Evolutionary conservation across 2,888 invertebrate genomes (phyloP).

Genomic region (Chalcis sispes): DNA sequence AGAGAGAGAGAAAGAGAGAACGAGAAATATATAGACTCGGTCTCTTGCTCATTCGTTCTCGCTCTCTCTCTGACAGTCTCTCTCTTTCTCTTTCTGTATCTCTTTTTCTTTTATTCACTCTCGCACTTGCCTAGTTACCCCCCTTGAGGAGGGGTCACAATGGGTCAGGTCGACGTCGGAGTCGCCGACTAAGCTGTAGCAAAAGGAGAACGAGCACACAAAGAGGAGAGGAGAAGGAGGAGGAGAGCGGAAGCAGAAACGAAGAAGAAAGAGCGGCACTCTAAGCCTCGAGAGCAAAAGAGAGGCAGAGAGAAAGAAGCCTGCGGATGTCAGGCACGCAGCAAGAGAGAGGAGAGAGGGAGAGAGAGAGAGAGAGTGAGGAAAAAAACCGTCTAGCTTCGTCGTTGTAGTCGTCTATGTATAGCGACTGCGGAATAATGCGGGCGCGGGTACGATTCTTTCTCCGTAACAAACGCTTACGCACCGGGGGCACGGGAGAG

Average conservation of each 20-base stretch:
- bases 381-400: constrained; percentile 42
- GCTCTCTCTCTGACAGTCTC: too few species aligned
- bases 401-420: not conserved
- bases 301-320: not conserved
- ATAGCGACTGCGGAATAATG: constrained; percentile 37
- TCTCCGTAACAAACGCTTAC: too few species aligned
- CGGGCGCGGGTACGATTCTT: constrained; percentile 32
- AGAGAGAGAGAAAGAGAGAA: too few species aligned
- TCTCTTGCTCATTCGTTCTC: too few species aligned
- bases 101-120: constrained; percentile 2
- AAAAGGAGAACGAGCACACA: constrained; percentile 17
- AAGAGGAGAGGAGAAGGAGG: not conserved
- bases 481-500: not conserved
- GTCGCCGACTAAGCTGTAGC: not conserved
- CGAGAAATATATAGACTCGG: too few species aligned
- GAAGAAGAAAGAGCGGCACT: not conserved
- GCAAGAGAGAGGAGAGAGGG: constrained; percentile 11
- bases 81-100: too few species aligned
- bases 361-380: not conserved
- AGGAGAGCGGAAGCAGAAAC: constrained; percentile 17
- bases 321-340: not conserved
- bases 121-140: constrained; percentile 53
- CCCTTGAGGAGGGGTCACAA: constrained; percentile 41
- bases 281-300: not conserved
- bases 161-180: constrained; percentile 50